Evolutionary conservation across 2,797 vertebrate species (phyloP), one percentile per base, ranked within the genome.

Genomic region (Austrolebias charrua): DNA sequence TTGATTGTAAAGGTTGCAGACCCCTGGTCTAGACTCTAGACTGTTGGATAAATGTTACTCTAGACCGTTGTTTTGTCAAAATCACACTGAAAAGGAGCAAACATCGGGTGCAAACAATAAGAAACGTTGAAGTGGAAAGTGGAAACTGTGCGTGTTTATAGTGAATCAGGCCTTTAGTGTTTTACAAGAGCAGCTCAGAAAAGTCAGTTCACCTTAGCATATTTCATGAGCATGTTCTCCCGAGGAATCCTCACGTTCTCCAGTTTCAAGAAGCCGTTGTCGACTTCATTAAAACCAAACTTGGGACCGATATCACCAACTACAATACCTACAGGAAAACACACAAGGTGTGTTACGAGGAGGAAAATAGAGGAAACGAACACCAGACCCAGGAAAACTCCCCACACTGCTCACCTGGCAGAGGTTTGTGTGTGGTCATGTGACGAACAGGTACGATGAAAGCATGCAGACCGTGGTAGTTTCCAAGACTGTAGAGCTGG

Each of bases 191-290:
- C n/a, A n/a, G n/a, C n/a, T n/a, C n/a, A n/a, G n/a, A n/a, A n/a
- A n/a, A n/a, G n/a, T n/a, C n/a, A n/a, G n/a, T n/a, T 87, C 80
- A 99, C 97, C 96, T 98, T 94, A 28, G 97, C 93, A 1, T 95
- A 93, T 71, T 98, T 99, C 98, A 99, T 99, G 73, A 99, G 91
- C 98, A 99, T 99, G 86, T 99, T 97, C 1, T 96, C 95, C 18
- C 96, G 93, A 49, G 97, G 96, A 64, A 99, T 95, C 49, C 96
- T 92, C 33, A 94, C 93, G 3, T 95, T 95, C 81, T 98, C 95
- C 79, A 99, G 89, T 88, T 98, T 98, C 84, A 99, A 89, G 82
- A 92, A 99, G 46, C 98, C 98, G 0, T 99, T 99, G 82, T 99
- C 98, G 61, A 97, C 95, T 68, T 99, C 96, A 71, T 92, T 93